These are phyloP conservation scores for Dolomedes plantarius DNA, from an alignment of 2,888 invertebrate genomes.

Conservation along the genomic window DNA sequence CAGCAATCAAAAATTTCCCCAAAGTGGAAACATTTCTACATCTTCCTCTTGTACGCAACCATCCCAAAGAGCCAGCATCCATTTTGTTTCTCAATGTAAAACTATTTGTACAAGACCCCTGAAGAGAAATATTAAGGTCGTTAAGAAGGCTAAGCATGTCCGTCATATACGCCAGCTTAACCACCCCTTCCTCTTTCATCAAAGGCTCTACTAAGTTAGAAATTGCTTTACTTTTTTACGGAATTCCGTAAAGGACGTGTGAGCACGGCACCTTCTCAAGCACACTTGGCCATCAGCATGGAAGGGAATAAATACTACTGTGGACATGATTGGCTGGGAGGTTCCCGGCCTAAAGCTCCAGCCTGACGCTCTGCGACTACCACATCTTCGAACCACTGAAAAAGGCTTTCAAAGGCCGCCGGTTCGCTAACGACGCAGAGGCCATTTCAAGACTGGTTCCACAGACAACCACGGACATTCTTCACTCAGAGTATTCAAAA, in stretches of 20 bases:
- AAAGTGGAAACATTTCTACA: conserved; percentile 1
- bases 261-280: background rate
- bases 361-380: no score
- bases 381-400: no score
- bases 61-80: background rate
- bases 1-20: conserved; percentile 12
- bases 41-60: background rate
- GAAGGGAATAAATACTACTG: no score
- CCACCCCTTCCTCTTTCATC: conserved; percentile 4
- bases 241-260: background rate
- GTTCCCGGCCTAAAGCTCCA: no score
- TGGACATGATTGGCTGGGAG: no score
- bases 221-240: background rate
- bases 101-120: background rate
- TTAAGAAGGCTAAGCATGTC: background rate
- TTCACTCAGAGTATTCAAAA: no score
- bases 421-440: no score
- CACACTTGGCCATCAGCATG: no score
- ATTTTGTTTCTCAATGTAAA: conserved; percentile 19
- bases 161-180: background rate
- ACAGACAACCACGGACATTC: no score
- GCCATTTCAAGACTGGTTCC: no score
- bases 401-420: no score
- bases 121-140: background rate
- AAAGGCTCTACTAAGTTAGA: background rate